Evolutionary conservation across 64 coral and sea anemone genomes (phyloP).

Genomic region (Actinia equina): DNA sequence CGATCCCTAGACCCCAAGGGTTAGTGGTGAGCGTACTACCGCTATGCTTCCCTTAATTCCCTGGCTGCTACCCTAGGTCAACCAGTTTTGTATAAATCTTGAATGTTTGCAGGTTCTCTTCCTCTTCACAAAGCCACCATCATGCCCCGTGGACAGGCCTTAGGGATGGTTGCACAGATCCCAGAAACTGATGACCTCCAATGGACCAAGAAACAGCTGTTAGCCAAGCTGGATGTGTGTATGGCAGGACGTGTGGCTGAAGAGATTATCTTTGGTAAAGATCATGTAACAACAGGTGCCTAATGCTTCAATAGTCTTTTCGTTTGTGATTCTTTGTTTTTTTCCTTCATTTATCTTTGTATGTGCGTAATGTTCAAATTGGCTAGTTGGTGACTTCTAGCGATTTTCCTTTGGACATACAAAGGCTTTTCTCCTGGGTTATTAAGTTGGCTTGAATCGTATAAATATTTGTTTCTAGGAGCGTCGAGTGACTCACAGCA

Average conservation of each 20-base stretch:
- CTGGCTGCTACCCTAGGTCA: too few relatives aligned
- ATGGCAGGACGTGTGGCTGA: constrained; percentile 98
- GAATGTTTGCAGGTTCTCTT: constrained; percentile 36
- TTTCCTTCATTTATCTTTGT: too few relatives aligned
- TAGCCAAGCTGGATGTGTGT: constrained; percentile 81
- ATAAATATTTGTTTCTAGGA: constrained; percentile 34
- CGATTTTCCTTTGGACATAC: too few relatives aligned
- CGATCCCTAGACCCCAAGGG: too few relatives aligned
- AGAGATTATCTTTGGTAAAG: constrained; percentile 89
- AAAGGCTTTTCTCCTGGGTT: too few relatives aligned
- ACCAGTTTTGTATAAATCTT: too few relatives aligned
- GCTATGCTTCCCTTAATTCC: too few relatives aligned
- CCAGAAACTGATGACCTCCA: constrained; percentile 89
- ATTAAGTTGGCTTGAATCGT: neutral
- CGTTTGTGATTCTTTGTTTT: too few relatives aligned
- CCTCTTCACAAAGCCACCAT: constrained; percentile 98
- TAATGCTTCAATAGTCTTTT: too few relatives aligned
- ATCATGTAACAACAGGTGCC: constrained; percentile 89
- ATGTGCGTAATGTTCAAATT: too few relatives aligned
- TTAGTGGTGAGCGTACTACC: too few relatives aligned
- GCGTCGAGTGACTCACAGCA: constrained; percentile 84
- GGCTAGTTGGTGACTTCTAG: too few relatives aligned
- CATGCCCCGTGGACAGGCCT: constrained; percentile 82
- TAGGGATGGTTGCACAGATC: constrained; percentile 93
- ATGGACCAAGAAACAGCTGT: constrained; percentile 87